A percentile compares a stretch with the other conserved stretches of the same genome.
Evolutionary conservation across 2,113 vertebrate genomes (phyloP).

Genomic region (Acanthisitta chloris): DNA sequence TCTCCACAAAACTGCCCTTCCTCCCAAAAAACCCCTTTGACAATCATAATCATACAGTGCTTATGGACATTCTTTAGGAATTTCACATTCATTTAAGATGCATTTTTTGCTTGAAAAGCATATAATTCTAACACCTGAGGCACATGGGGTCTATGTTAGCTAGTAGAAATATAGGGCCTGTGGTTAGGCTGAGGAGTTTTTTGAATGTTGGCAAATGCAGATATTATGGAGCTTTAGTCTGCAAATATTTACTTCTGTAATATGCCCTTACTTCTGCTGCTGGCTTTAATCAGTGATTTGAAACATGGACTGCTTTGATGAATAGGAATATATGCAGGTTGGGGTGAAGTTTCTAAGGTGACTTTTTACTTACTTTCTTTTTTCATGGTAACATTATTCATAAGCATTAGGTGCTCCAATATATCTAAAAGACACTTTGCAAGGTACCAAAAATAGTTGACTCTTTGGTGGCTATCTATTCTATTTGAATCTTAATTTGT

Average conservation of each 20-base stretch:
- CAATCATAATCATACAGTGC: not conserved
- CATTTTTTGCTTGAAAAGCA: not conserved
- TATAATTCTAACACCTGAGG: not conserved
- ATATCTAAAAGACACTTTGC: not conserved
- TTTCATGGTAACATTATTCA: not conserved
- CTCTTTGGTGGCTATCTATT: not conserved
- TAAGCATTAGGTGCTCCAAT: not conserved
- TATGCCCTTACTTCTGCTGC: not conserved
- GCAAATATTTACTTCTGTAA: not conserved
- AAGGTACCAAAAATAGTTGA: not conserved
- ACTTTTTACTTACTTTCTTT: not conserved
- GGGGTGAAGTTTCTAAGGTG: not conserved
- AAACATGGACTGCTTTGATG: not conserved
- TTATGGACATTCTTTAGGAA: not conserved
- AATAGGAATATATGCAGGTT: not conserved
- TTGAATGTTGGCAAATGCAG: not conserved
- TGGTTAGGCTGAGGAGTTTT: not conserved
- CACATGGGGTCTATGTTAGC: not conserved
- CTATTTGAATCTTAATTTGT: not conserved
- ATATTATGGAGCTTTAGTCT: not conserved
- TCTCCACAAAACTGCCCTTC: not conserved
- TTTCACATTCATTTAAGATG: not conserved
- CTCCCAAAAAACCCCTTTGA: not conserved
- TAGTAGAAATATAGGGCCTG: not conserved
- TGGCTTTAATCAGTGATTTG: not conserved